Evolutionary conservation across 2,888 invertebrate genomes (phyloP), one percentile per base, ranked within the genome.

Genomic region (Cheilosia variabilis): DNA sequence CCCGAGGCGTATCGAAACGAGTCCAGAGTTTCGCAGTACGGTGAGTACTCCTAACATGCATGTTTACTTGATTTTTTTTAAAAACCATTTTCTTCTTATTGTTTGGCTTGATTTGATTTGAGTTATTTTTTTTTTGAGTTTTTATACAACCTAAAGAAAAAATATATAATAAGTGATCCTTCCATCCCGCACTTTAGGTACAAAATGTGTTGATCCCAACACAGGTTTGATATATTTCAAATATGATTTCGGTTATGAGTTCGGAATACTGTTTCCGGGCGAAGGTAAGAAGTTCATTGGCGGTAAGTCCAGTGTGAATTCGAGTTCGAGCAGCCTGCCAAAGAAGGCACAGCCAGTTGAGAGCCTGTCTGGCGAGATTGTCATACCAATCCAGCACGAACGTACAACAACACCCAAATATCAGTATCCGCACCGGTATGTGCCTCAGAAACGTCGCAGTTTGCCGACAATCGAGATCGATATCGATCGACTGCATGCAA

Each of bases 191-290:
- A 41, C n/a, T 37, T 34, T 90, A 96, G 96, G 96, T 91, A 95
- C 95, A 88, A 96, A 96, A 92, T 95, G 95, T 91, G 94, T 95
- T 90, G 96, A 96, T 91, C 95, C 95, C 87, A 95, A 95, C 89
- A 95, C 95, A 62, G 96, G 96, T 88, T 93, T 96, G 82, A 95
- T 96, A 90, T 96, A 96, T 93, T 96, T 96, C 93, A 96, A 96
- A 93, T 96, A 96, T 91, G 96, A 96, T 93, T 96, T 96, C 90
- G 96, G 96, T 88, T 96, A 96, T 91, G 96, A 96, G 91, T 96
- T 96, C 90, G 96, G 96, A 83, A 94, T 96, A 87, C 93, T 96
- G 58, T 93, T 95, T 63, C 96, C 96, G 52, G 95, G 95, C 63
- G 95, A 95, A 90, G 93, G 94, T 88, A 94, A 93, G 90, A 93